Base-by-base conservation (phyloP, 2,888 invertebrate genomes). In the Drosophila mayaguana region DNA sequence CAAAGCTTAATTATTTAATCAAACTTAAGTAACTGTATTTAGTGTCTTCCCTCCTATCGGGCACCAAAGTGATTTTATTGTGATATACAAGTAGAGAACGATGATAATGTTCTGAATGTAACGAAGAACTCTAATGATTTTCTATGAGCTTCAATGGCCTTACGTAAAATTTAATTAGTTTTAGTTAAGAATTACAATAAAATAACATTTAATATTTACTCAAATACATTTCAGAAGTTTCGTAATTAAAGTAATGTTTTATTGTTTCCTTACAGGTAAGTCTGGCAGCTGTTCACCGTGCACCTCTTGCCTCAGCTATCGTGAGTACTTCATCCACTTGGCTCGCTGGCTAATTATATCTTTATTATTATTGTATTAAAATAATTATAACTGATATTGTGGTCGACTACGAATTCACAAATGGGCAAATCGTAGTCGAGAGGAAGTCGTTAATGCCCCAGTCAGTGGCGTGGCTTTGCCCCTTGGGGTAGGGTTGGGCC, bases 301-400 rank as follows among this genome's bases (percentile, higher is more conserved):
- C 28, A 45, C 25, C 34, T 6, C 45, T 53, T 32, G 34, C 25
- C 32, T 4, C 8, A 18, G 7, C 3, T 25, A 43, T 12, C 40
- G 75, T 65, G 50, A 64, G 62, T 70, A 66, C 14, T 36, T 32
- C 53, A 16, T 25, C 12, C 36, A 18, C 6, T 45, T 46, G 62
- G 48, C 54, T 53, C 25, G 48, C 16, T 14, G 36, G 42, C 42
- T 63, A 63, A 65, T 80, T 72, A 77, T 71, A 64, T 53, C 59
- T 78, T 72, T 53, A 79, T 75, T 75, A 63, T 71, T 53, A 75
- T 63, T 62, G 51, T 46, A 71, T 75, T 75, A 54, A 71, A 71
- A 59, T 71, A 70, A 79, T 70, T 75, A 66, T 71, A 40, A 25
- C 22, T 50, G 38, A 57, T 63, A 59, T 60, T 72, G 60, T 53